Evolutionary conservation across 2,888 invertebrate genomes (phyloP), one percentile per base, ranked within the genome.

Genomic region (Zygogramma bicolorata): DNA sequence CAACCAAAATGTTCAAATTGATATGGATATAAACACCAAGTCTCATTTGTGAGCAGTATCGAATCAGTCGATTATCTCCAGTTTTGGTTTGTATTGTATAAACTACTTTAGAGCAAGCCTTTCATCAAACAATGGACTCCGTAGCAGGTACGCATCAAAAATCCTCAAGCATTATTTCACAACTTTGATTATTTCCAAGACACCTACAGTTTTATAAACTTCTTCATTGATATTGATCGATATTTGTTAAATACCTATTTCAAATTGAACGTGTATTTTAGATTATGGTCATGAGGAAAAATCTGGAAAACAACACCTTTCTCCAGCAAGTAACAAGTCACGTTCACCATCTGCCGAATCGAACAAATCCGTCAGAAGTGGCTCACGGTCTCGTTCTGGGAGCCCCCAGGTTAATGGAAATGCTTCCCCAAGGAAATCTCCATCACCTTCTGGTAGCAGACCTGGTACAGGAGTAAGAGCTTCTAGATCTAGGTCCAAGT

Each of bases 401-500:
- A 73, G 76, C 40, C 75, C 77, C 20, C 49, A 74, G 60, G 29
- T 68, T 8, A 61, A 65, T 31, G 27, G 60, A 18, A 20, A 49
- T 34, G n/a, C n/a, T 3, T 59, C 34, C 2, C 61, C 42, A 42
- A 15, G 63, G 40, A 73, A 78, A 27, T 75, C 79, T 13, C 70
- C 72, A 42, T 79, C 82, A 70, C 71, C 81, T 5, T 80, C 78
- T 31, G 76, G 77, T 27, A 81, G 82, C 25, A 81, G 82, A 66
- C 84, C 80, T 65, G 69, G 53, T 15, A 78, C 75, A 58, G 68
- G 83, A 29, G 53, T 61, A 4, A 68, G 59, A 15, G 68, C 57
- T 8, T 85, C 85, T 3, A 81, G 81, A 22, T 87, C 85, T 46
- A 84, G 84, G 20, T 87, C 88, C 2, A 78, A 79, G 18, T 82